These are phyloP conservation scores for Piprites chloris DNA, from an alignment of 2,113 vertebrate genomes.

Conservation along the genomic window DNA sequence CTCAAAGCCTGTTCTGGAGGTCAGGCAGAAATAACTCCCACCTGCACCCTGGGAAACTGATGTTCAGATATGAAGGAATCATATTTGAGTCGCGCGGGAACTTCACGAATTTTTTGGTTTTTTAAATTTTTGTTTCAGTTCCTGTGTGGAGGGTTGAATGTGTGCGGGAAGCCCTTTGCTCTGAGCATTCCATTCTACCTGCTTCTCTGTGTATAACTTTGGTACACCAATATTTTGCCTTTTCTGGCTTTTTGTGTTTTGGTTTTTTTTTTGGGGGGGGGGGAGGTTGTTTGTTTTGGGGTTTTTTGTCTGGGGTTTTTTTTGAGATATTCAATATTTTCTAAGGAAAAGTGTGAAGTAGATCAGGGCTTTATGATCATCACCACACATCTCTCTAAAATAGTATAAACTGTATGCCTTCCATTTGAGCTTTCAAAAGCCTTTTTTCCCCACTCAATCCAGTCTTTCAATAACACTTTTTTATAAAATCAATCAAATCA, in stretches of 20 bases:
- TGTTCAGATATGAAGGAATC: not conserved
- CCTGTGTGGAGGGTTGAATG: not conserved
- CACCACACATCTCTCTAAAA: not conserved
- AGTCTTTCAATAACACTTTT: not conserved
- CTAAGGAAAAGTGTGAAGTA: not conserved
- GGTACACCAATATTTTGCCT: not conserved
- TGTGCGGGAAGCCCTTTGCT: not conserved
- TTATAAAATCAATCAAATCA: not conserved
- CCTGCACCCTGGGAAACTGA: not conserved
- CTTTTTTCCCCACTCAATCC: not conserved
- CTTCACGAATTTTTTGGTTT: rapidly evolving
- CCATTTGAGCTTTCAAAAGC: not conserved
- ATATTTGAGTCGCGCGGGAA: not conserved
- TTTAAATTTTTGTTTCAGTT: not conserved
- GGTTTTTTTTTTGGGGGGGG: too few species aligned
- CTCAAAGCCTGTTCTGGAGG: not conserved
- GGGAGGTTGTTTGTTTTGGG: too few species aligned
- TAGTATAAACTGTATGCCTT: not conserved
- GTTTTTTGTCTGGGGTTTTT: not conserved
- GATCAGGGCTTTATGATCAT: not conserved
- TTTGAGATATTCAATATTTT: not conserved
- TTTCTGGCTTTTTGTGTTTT: too few species aligned
- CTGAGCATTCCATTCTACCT: not conserved
- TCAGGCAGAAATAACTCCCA: not conserved
- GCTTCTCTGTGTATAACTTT: not conserved